phyloP scores from a whole-genome alignment of 2,113 vertebrate genomes.

The Penelope pileata region DNA sequence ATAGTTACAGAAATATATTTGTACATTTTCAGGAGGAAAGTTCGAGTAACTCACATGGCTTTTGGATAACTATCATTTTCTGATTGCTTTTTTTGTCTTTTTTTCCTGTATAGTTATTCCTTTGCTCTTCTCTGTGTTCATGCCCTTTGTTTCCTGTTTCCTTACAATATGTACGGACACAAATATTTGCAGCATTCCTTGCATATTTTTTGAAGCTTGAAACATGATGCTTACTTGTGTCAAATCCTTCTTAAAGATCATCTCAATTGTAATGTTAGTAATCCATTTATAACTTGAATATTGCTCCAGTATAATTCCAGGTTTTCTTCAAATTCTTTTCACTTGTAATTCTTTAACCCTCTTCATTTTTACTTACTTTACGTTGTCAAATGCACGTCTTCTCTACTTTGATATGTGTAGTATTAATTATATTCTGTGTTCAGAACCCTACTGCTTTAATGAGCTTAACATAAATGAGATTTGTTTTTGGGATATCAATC shows the following conservation, averaged over 20 bases:
- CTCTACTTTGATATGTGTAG: conserved; percentile 37
- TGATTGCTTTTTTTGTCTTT: background rate
- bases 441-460: conserved; percentile 34
- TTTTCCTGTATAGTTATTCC: background rate
- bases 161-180: background rate
- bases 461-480: conserved; percentile 59
- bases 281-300: conserved; percentile 56
- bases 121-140: background rate
- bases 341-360: conserved; percentile 7
- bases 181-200: conserved; percentile 10
- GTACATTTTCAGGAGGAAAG: background rate
- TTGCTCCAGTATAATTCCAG: background rate
- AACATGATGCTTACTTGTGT: conserved; percentile 24
- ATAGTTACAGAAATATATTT: background rate
- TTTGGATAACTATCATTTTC: background rate
- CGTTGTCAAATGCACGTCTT: conserved; percentile 41
- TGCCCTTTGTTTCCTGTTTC: conserved; percentile 13
- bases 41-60: background rate
- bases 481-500: conserved; percentile 35
- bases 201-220: background rate
- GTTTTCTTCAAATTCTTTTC: background rate
- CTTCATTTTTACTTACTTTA: conserved; percentile 23
- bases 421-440: conserved; percentile 1
- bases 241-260: conserved; percentile 30
- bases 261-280: conserved; percentile 44